These are phyloP conservation scores for Cavia aperea DNA, from an alignment of 2,113 vertebrate genomes.

Conservation along the genomic window DNA sequence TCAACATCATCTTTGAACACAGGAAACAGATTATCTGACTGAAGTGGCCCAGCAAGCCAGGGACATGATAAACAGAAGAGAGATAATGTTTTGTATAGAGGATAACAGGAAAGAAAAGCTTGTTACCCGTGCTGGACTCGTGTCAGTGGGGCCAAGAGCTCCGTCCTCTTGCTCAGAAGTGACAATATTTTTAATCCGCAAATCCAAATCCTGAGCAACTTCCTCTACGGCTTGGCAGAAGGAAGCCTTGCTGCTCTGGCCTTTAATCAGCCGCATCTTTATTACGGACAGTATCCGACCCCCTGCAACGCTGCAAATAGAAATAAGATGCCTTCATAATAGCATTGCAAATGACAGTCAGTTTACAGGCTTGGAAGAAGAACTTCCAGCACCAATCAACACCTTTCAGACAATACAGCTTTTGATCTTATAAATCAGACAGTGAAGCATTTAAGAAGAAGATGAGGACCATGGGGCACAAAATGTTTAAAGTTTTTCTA, in stretches of 20 bases:
- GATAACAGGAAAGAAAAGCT: conserved; percentile 63
- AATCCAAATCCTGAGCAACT: conserved; percentile 81
- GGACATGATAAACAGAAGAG: conserved; percentile 37
- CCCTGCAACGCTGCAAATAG: conserved; percentile 83
- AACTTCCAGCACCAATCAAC: conserved; percentile 72
- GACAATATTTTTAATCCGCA: conserved; percentile 85
- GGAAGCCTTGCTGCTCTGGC: conserved; percentile 79
- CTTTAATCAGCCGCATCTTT: conserved; percentile 86
- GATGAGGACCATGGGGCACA: conserved; percentile 45
- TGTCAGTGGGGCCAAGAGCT: conserved; percentile 73
- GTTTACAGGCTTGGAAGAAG: conserved; percentile 67
- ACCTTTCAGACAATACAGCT: conserved; percentile 69
- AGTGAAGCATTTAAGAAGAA: conserved; percentile 56
- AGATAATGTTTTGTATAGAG: conserved; percentile 55
- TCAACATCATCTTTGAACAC: conserved; percentile 24
- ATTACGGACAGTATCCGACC: conserved; percentile 83
- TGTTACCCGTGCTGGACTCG: conserved; percentile 92
- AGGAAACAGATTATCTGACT: conserved; percentile 55
- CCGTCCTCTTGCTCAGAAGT: conserved; percentile 72
- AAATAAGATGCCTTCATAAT: conserved; percentile 70
- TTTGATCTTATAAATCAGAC: conserved; percentile 75
- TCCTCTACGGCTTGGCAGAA: conserved; percentile 81
- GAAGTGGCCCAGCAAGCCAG: conserved; percentile 42
- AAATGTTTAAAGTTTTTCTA: conserved; percentile 41
- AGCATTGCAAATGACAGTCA: conserved; percentile 67